A percentile compares a stretch with the other conserved stretches of the same genome.
phyloP scores from a whole-genome alignment of 2,797 vertebrate genomes.

The Sparidentex hasta region DNA sequence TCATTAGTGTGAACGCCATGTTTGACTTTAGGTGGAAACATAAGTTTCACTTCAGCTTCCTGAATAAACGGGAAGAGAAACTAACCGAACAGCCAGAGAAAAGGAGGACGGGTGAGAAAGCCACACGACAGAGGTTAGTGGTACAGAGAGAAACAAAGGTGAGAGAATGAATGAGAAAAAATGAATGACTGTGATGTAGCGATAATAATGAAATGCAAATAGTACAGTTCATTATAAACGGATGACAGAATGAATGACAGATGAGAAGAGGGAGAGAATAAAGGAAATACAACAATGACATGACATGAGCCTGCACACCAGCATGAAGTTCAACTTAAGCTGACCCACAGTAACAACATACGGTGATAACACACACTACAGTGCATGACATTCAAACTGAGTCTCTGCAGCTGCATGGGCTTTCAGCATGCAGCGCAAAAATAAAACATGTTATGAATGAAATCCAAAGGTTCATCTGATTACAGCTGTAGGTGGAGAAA shows the following conservation, averaged over 20 bases:
- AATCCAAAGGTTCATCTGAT: conserved; percentile 62
- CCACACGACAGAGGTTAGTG: neutral
- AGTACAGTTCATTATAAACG: conserved; percentile 5
- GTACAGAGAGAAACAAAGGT: neutral
- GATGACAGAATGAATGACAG: conserved; percentile 24
- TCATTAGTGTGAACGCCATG: neutral
- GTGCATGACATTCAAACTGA: conserved; percentile 45
- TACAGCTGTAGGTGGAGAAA: conserved; percentile 46
- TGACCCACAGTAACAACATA: neutral
- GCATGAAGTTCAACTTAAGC: conserved; percentile 34
- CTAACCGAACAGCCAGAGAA: conserved; percentile 31
- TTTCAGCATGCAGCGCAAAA: conserved; percentile 29
- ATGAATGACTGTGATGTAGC: neutral
- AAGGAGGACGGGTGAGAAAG: conserved; percentile 7
- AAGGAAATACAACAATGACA: conserved; percentile 31
- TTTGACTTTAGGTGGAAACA: neutral
- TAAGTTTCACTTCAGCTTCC: conserved; percentile 61
- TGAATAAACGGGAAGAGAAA: conserved; percentile 61
- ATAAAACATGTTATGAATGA: conserved; percentile 42
- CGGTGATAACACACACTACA: neutral
- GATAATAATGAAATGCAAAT: conserved; percentile 23
- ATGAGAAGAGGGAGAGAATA: neutral
- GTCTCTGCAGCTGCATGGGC: conserved; percentile 17
- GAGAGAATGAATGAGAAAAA: conserved; percentile 22
- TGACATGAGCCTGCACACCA: neutral